These are phyloP conservation scores for Platanista minor DNA, from an alignment of 2,113 vertebrate species.

Conservation along the genomic window DNA sequence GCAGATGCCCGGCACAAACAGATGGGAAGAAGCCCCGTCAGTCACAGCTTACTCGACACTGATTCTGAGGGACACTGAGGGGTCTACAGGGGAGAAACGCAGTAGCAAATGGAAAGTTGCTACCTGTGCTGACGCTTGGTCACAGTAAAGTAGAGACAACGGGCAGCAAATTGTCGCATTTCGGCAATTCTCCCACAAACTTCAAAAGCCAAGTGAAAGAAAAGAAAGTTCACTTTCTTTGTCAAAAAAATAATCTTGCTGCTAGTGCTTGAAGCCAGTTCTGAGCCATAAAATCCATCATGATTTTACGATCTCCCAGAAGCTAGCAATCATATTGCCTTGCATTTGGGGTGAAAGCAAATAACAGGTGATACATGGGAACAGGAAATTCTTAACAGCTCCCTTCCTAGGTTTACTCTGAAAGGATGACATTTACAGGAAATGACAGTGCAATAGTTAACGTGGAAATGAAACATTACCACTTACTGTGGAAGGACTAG, in stretches of 20 bases:
- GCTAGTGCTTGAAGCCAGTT: conserved; percentile 39
- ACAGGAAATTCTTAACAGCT: conserved; percentile 60
- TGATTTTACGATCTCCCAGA: conserved; percentile 72
- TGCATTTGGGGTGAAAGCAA: conserved; percentile 71
- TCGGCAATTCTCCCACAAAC: conserved; percentile 55
- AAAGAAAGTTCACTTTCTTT: neutral
- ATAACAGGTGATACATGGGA: conserved; percentile 61
- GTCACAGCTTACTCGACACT: conserved; percentile 75
- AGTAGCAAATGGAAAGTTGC: conserved; percentile 36
- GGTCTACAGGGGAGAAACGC: conserved; percentile 44
- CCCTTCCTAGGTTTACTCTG: conserved; percentile 57
- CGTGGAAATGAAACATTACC: conserved; percentile 74
- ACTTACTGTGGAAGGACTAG: conserved; percentile 61
- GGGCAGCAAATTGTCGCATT: conserved; percentile 40
- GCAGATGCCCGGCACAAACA: conserved; percentile 70
- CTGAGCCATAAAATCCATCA: conserved; percentile 62
- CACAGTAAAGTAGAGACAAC: neutral
- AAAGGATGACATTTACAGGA: conserved; percentile 56
- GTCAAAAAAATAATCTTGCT: conserved; percentile 6
- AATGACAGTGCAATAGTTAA: conserved; percentile 50
- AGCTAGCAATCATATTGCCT: conserved; percentile 44
- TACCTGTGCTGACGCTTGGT: conserved; percentile 63
- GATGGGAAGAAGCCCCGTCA: conserved; percentile 73
- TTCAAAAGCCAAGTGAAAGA: conserved; percentile 36
- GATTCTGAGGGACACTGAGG: conserved; percentile 64